Evolutionary conservation across 1,140 invertebrate species (phyloP).

Genomic region (Drosophila triauraria): DNA sequence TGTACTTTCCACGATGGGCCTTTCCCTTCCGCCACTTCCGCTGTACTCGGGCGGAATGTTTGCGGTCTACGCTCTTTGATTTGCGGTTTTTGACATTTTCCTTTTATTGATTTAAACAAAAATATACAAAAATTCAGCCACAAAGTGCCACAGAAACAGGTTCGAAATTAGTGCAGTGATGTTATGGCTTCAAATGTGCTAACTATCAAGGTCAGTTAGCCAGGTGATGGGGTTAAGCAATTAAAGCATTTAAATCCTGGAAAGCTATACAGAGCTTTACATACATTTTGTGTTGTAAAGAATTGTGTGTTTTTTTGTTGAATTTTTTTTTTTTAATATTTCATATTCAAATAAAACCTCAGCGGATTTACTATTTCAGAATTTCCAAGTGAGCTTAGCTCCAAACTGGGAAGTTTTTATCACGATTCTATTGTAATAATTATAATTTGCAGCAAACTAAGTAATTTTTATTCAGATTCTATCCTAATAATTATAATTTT

Average conservation of each 20-base stretch:
- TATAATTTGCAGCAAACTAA: neutral
- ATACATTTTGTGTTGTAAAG: too few relatives aligned
- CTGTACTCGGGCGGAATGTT: neutral
- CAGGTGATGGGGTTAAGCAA: slow-evolving; percentile 9
- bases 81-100: slow-evolving; percentile 37
- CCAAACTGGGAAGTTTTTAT: too few relatives aligned
- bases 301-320: too few relatives aligned
- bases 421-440: neutral
- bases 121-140: slow-evolving; percentile 4
- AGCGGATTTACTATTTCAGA: too few relatives aligned
- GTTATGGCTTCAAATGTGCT: slow-evolving; percentile 14
- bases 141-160: slow-evolving; percentile 24
- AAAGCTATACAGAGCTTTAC: too few relatives aligned
- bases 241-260: neutral
- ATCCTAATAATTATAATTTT: neutral
- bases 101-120: slow-evolving; percentile 3
- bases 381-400: too few relatives aligned
- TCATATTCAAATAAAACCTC: too few relatives aligned
- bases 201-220: slow-evolving; percentile 29
- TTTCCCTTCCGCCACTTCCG: slow-evolving; percentile 42
- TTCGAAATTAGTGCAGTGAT: slow-evolving; percentile 38
- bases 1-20: slow-evolving; percentile 48
- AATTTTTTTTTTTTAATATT: too few relatives aligned
- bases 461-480: neutral
- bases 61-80: slow-evolving; percentile 13